A percentile compares a stretch with the other conserved stretches of the same genome.
Evolutionary conservation across 2,113 vertebrate genomes (phyloP).

Genomic region (Sminthopsis crassicaudata): DNA sequence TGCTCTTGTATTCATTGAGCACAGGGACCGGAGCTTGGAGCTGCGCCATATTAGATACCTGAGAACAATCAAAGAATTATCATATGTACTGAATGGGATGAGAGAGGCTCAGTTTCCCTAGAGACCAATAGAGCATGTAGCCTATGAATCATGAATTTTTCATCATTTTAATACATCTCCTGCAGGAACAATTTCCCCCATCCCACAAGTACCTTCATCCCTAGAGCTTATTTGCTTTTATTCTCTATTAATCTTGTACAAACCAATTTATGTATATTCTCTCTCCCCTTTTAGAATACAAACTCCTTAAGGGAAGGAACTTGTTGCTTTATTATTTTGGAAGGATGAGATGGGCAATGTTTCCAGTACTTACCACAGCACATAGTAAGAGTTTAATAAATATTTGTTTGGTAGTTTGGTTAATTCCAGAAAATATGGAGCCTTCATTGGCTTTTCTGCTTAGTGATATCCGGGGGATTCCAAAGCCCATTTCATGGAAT

Average conservation of each 20-base stretch:
- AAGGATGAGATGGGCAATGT: background rate
- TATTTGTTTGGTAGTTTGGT: background rate
- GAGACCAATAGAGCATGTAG: background rate
- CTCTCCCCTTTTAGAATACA: background rate
- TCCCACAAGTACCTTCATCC: background rate
- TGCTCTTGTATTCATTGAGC: conserved; percentile 56
- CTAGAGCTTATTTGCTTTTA: background rate
- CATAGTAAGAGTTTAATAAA: background rate
- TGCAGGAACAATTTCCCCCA: background rate
- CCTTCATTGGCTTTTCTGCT: background rate
- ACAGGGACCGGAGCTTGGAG: background rate
- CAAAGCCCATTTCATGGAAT: background rate
- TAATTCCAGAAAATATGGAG: background rate
- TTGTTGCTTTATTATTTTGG: background rate
- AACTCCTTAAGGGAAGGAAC: background rate
- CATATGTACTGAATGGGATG: background rate
- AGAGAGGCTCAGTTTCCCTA: background rate
- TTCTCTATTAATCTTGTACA: background rate
- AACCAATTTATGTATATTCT: background rate
- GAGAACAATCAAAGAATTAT: conserved; percentile 36
- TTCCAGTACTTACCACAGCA: background rate
- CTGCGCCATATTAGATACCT: conserved; percentile 60
- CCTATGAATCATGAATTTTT: background rate
- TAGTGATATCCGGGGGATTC: conserved; percentile 19
- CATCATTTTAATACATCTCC: background rate